Base-by-base conservation (phyloP, 2,113 vertebrate genomes). In the Ondatra zibethicus region DNA sequence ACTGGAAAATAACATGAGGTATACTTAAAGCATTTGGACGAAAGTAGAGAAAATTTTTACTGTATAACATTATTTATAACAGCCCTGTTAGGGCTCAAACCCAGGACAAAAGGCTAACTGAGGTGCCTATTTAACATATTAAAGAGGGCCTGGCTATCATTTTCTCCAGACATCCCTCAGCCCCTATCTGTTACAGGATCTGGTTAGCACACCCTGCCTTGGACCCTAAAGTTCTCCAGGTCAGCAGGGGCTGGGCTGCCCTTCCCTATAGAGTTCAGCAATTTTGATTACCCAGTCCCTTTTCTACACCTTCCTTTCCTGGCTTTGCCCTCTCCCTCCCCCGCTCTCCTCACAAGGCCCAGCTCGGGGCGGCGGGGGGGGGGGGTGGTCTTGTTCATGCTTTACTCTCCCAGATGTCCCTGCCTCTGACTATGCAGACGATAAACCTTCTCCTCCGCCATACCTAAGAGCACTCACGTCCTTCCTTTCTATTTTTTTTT, bases 1-100 rank as follows among this genome's bases (percentile, higher is more conserved):
- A 88, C 55, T 29, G 21, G 16, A 94, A 23, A 92, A 81, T 23
- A 66, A 70, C 93, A 89, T 70, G 93, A 81, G 27, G 13, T 42
- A 65, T 63, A 47, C 65, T 92, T 77, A 78, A 95, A 95, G 81
- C 75, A 68, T 76, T n/a, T 94, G 33, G 10, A 13, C 88, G 85
- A 96, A 75, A 68, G 58, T 27, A 93, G 50, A 90, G 36, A 47
- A 94, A 93, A 91, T 63, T 13, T 72, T 86, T 65, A 88, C 47
- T 39, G 75, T 72, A 61, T 45, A 92, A 45, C 13, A 36, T 89
- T 84, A 96, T 61, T 87, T 91, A 52, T 89, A 78, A 31, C 82
- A 72, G 50, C 73, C 68, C 14, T 70, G 33, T 36, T 36, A 70
- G 68, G 13, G 68, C 68, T 16, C 33, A 36, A 36, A 70, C 68